Evolutionary conservation across 2,888 invertebrate genomes (phyloP), one percentile per base, ranked within the genome.

Genomic region (Gymnosoma rotundatum): DNA sequence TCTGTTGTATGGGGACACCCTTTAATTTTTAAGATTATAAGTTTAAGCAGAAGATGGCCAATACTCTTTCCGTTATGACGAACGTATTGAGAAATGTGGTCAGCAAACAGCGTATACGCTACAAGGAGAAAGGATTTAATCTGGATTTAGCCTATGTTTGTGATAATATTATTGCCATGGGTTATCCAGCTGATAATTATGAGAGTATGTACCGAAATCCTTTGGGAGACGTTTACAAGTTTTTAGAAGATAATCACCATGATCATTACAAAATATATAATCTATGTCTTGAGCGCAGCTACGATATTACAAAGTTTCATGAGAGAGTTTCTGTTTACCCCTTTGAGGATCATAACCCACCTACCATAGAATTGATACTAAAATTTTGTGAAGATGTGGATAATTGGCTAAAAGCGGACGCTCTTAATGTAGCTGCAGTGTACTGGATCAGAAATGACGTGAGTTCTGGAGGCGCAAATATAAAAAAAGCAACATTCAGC

Each of bases 251-350:
- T 88, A 97, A 96, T 93, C 99, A 99, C 93, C 95, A 95, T 90
- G 96, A 96, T 91, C 98, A 97, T 92, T 99, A 99, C 93, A 98
- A 96, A 94, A 97, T 99, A 90, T 99, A 99, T 94, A 99, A 99
- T 93, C 94, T 99, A 93, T 98, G 98, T 93, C 96, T 96, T 73
- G 98, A 99, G 93, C 94, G 98, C 88, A 95, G 95, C 58, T 97
- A 97, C 92, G 96, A 97, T 93, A 93, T 93, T 87, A 94, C 94
- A 90, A 97, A 96, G 93, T 97, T 97, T 92, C 96, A 97, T 92
- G 93, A 94, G 93, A 94, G 96, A 88, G 99, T 99, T 88, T 95
- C 95, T 83, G 94, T 94, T 86, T 99, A 96, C 93, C 96, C 98
- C 73, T 98, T 99, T 93, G 97, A 98, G 89, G 99, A 99, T 93